Evolutionary conservation across 2,113 vertebrate species (phyloP).

Genomic region (Eleginops maclovinus): DNA sequence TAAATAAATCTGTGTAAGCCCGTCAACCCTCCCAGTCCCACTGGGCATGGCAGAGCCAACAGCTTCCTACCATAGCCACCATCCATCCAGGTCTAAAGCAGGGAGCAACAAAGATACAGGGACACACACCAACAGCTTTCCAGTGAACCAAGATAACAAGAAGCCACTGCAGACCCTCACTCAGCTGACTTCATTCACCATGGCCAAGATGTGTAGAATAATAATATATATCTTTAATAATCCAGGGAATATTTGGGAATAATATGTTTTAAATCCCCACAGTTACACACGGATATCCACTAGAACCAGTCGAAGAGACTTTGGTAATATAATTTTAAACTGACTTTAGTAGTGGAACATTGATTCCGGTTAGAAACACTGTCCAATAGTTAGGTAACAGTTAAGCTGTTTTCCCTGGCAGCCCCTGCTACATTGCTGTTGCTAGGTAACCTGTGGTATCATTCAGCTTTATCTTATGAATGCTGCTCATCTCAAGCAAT

Average conservation of each 20-base stretch:
- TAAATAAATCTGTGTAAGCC: constrained; percentile 38
- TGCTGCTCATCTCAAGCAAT: constrained; percentile 19
- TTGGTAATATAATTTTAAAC: background rate
- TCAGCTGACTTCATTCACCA: background rate
- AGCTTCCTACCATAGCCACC: constrained; percentile 40
- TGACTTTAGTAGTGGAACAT: background rate
- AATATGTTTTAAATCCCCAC: no score
- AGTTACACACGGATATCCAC: constrained; percentile 5
- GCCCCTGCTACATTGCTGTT: constrained; percentile 15
- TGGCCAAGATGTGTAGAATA: background rate
- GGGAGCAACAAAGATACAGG: constrained; percentile 11
- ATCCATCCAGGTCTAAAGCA: constrained; percentile 26
- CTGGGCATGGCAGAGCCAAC: background rate
- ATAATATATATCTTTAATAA: no score
- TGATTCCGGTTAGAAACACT: background rate
- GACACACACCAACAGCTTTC: background rate
- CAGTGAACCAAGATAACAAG: background rate
- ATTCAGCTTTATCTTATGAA: constrained; percentile 25
- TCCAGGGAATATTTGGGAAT: background rate
- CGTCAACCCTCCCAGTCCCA: constrained; percentile 10
- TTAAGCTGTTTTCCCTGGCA: background rate
- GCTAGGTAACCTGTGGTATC: constrained; percentile 34
- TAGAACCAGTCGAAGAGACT: background rate
- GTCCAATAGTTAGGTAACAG: constrained; percentile 16
- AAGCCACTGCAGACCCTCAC: background rate